These are phyloP conservation scores for Idaea aversata DNA, from an alignment of 2,888 invertebrate species.

Conservation along the genomic window DNA sequence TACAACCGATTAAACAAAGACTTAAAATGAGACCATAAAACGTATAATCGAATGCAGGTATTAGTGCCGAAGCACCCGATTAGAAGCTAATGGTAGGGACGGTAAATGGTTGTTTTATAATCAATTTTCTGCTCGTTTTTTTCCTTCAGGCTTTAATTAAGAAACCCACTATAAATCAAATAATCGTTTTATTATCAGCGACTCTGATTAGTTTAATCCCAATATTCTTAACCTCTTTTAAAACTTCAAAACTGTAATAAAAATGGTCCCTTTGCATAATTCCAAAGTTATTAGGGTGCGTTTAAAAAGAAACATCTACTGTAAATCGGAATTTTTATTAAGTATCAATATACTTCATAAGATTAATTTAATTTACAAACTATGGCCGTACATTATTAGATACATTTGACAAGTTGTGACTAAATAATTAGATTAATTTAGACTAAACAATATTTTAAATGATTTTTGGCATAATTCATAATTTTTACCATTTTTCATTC, in stretches of 20 bases:
- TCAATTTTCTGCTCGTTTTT: background rate
- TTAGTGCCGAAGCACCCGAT: background rate
- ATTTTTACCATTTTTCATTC: background rate
- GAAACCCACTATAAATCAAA: background rate
- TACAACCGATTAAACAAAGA: background rate
- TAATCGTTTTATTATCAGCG: background rate
- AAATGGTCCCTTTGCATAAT: no score
- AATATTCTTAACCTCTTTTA: no score
- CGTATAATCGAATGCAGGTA: background rate
- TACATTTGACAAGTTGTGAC: background rate
- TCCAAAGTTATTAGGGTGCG: background rate
- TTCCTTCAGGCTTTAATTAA: background rate
- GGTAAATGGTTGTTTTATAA: background rate
- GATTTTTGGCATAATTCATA: background rate
- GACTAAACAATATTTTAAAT: conserved; percentile 3
- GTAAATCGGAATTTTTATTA: background rate
- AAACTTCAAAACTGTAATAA: no score
- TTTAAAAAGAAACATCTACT: background rate
- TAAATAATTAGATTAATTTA: conserved; percentile 14
- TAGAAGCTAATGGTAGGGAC: background rate
- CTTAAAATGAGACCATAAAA: background rate
- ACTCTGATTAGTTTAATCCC: no score
- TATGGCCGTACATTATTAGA: background rate
- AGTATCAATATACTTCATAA: background rate
- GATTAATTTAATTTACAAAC: background rate